phyloP scores from a whole-genome alignment of 2,888 invertebrate species.

The Tipula lateralis region DNA sequence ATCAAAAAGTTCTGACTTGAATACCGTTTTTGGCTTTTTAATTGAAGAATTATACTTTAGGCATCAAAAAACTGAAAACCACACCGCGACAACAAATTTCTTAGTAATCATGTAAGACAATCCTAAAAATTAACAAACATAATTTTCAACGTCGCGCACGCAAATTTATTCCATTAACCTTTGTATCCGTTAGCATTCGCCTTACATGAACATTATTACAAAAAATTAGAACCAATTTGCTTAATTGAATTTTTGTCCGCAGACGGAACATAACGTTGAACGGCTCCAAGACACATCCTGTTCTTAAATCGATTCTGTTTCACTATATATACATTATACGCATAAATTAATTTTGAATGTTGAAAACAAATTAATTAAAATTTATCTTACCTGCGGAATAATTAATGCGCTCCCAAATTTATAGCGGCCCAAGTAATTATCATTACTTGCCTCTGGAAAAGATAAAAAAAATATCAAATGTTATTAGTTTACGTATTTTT shows the following conservation, averaged over 20 bases:
- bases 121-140: background rate
- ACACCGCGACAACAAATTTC: too few relatives aligned
- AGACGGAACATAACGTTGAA: background rate
- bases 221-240: background rate
- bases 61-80: too few relatives aligned
- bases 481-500: background rate
- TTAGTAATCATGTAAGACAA: background rate
- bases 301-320: background rate
- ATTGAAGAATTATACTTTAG: too few relatives aligned
- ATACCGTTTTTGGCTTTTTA: too few relatives aligned
- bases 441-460: slow-evolving; percentile 40
- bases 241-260: background rate
- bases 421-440: slow-evolving; percentile 41
- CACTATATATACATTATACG: background rate
- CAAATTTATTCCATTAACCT: background rate
- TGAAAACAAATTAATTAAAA: background rate
- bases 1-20: too few relatives aligned
- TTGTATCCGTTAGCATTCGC: background rate
- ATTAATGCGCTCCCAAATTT: slow-evolving; percentile 41
- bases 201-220: background rate
- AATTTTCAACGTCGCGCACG: background rate
- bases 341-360: background rate
- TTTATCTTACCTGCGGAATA: slow-evolving; percentile 39
- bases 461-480: slow-evolving; percentile 33
- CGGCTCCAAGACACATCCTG: background rate